phyloP scores from a whole-genome alignment of 2,797 vertebrate genomes.

The Pithecia hirsuta region DNA sequence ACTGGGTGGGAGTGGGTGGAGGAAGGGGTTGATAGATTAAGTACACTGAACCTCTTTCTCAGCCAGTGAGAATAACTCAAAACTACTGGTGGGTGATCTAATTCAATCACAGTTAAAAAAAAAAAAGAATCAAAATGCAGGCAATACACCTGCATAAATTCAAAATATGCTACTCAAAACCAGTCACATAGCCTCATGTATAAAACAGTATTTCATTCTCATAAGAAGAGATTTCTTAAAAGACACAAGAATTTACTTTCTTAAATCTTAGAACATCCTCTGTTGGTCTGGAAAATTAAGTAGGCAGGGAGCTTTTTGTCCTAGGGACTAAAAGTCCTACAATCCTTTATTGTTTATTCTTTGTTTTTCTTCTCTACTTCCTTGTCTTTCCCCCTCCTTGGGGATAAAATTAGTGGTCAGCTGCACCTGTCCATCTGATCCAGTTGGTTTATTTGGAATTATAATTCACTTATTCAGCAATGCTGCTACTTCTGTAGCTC shows the following conservation, averaged over 20 bases:
- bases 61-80: not conserved
- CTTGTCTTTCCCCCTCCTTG: not conserved
- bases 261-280: constrained; percentile 46
- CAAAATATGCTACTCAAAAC: not conserved
- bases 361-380: not conserved
- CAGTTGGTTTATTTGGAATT: constrained; percentile 51
- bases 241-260: constrained; percentile 52
- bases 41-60: not conserved
- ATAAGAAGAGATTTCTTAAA: constrained; percentile 52
- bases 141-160: not conserved
- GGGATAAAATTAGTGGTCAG: constrained; percentile 53
- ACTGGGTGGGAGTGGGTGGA: not conserved
- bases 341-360: constrained; percentile 30
- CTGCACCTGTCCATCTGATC: constrained; percentile 20
- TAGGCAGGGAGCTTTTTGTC: constrained; percentile 41
- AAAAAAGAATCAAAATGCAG: not conserved
- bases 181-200: not conserved
- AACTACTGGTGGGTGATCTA: not conserved
- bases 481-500: not conserved
- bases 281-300: constrained; percentile 71
- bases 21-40: not conserved
- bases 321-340: not conserved
- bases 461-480: constrained; percentile 58
- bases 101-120: not conserved
- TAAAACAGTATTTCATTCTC: not conserved